phyloP scores from a whole-genome alignment of 2,888 invertebrate species.

The Ornithoptera priamus region DNA sequence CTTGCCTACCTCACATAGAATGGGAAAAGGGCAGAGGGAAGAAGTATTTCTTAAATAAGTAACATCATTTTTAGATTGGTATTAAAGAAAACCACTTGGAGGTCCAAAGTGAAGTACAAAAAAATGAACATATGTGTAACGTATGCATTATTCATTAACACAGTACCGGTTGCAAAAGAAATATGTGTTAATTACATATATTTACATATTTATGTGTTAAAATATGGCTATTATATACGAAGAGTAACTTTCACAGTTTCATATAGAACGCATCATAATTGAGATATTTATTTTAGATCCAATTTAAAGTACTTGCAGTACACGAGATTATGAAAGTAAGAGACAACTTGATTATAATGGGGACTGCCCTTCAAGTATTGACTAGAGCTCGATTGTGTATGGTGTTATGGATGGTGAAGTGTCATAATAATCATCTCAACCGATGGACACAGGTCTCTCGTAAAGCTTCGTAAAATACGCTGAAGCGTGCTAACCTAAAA shows the following conservation, averaged over 20 bases:
- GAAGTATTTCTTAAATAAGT: not conserved
- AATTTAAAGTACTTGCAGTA: too few relatives aligned
- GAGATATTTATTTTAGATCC: not conserved
- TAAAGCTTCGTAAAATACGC: too few relatives aligned
- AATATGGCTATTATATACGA: not conserved
- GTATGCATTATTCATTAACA: slow-evolving; percentile 5
- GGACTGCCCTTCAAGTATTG: too few relatives aligned
- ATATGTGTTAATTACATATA: slow-evolving; percentile 7
- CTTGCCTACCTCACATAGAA: too few relatives aligned
- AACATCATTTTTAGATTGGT: not conserved
- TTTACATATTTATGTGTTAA: slow-evolving; percentile 9
- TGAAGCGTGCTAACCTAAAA: too few relatives aligned
- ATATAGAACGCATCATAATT: not conserved
- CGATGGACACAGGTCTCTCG: too few relatives aligned
- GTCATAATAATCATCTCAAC: too few relatives aligned
- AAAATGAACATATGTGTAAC: slow-evolving; percentile 12
- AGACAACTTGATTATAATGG: too few relatives aligned
- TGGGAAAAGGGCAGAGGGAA: too few relatives aligned
- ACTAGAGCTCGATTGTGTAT: too few relatives aligned
- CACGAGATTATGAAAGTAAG: too few relatives aligned
- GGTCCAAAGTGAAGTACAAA: not conserved
- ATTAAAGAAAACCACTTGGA: not conserved
- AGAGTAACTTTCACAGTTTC: not conserved
- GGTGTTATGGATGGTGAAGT: too few relatives aligned
- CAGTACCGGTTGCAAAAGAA: not conserved